These are phyloP conservation scores for Mus minutoides DNA, from an alignment of 2,797 vertebrate species.

Conservation along the genomic window DNA sequence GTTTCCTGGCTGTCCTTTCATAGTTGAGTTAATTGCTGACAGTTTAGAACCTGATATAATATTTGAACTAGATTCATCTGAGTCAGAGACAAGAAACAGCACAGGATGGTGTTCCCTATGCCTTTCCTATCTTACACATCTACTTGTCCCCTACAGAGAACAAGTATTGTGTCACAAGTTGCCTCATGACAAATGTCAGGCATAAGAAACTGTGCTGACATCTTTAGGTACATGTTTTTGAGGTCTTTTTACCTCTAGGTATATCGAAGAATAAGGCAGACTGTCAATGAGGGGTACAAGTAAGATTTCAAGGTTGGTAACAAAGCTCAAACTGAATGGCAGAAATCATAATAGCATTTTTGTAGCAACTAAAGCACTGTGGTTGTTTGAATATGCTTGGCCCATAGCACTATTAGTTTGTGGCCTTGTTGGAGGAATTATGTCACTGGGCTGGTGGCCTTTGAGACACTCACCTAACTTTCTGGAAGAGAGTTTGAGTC, in stretches of 20 bases:
- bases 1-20: slow-evolving; percentile 83
- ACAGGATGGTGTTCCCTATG: slow-evolving; percentile 37
- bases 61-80: slow-evolving; percentile 73
- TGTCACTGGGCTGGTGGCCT: too few species aligned
- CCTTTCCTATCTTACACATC: slow-evolving; percentile 43
- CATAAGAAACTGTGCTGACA: slow-evolving; percentile 18
- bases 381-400: too few species aligned
- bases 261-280: slow-evolving; percentile 37
- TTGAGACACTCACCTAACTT: too few species aligned
- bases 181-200: background rate
- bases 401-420: too few species aligned
- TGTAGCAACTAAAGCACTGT: background rate
- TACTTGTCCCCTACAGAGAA: slow-evolving; percentile 15
- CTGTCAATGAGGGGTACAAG: slow-evolving; percentile 4
- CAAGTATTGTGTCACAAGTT: background rate
- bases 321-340: background rate
- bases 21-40: slow-evolving; percentile 79
- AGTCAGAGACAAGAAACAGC: slow-evolving; percentile 75
- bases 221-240: slow-evolving; percentile 40
- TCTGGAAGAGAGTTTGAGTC: too few species aligned
- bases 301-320: background rate
- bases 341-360: background rate
- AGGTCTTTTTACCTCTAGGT: slow-evolving; percentile 25
- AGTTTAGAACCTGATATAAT: slow-evolving; percentile 76
- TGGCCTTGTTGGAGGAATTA: too few species aligned